Evolutionary conservation across 2,113 vertebrate species (phyloP), one percentile per base, ranked within the genome.

Genomic region (Anoplopoma fimbria): DNA sequence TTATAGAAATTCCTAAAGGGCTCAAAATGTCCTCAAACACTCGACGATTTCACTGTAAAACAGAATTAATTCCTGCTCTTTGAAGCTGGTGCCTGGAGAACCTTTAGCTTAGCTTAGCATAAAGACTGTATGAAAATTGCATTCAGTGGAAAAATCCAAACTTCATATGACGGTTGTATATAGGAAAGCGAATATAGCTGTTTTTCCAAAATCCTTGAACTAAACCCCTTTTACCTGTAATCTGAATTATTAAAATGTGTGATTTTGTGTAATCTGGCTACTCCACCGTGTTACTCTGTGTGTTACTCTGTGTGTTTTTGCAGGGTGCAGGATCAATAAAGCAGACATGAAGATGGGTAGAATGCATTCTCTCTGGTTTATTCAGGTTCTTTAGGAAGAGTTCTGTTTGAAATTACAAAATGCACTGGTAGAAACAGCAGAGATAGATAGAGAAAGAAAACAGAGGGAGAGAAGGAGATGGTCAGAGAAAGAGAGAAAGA

Each of bases 311-410:
- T 57, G 51, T 25, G 3, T 29, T 67, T 40, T 63, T 15, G 4
- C 6, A 15, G 45, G 4, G 47, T 60, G 67, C 55, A 25, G 57
- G 33, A 75, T 6, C 13, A 92, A 79, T 31, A 6, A 87, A 69
- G 45, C 74, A 85, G 75, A 91, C 90, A 13, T 45, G 42, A 77
- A 79, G 83, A 47, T 49, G 74, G 84, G 74, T 93, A 94, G 91
- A 93, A 94, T 96, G 95, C 95, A 95, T 95, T 95, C 94, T 95
- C 93, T 95, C 95, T 91, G 93, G 88, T 94, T 95, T 95, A 96
- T 95, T 96, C 93, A 92, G 92, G 91, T 92, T 95, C 92, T 88
- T 94, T 93, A 93, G 94, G 94, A 95, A 95, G 94, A 94, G 89
- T 92, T 94, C 89, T 93, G 93, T 95, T 93, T 87, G 91, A 94